Evolutionary conservation across 2,888 invertebrate genomes (phyloP).

Genomic region (Dusona sp.): DNA sequence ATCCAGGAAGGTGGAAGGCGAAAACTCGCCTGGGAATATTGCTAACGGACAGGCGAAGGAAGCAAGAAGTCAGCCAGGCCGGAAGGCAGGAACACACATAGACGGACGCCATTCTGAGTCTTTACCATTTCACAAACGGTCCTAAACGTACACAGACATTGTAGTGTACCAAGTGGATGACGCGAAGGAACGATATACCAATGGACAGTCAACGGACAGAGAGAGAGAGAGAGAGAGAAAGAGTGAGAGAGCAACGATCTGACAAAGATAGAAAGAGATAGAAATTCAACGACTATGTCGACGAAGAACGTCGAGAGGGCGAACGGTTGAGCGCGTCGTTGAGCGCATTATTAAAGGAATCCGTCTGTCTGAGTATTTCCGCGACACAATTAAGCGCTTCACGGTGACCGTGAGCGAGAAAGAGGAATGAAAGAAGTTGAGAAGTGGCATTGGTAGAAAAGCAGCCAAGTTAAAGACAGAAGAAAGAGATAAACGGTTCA

Average conservation of each 20-base stretch:
- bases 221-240: background rate
- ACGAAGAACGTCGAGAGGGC: conserved; percentile 74
- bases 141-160: conserved; percentile 32
- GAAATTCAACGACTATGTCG: conserved; percentile 49
- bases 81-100: conserved; percentile 44
- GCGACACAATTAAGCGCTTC: conserved; percentile 79
- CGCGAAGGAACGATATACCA: conserved; percentile 41
- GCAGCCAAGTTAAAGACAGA: conserved; percentile 15
- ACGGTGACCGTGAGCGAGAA: conserved; percentile 74
- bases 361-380: conserved; percentile 82
- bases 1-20: conserved; percentile 21
- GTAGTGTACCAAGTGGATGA: conserved; percentile 47
- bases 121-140: conserved; percentile 51
- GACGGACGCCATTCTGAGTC: conserved; percentile 38
- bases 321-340: conserved; percentile 77
- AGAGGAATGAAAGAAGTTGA: conserved; percentile 33
- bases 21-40: conserved; percentile 65
- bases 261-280: background rate
- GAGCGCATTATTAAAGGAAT: conserved; percentile 82
- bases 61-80: conserved; percentile 50
- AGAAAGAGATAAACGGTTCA: conserved; percentile 24
- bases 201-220: conserved; percentile 38
- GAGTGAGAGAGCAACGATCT: conserved; percentile 43
- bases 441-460: conserved; percentile 15
- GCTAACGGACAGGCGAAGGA: conserved; percentile 57